Evolutionary conservation across 37 sponge, comb jelly and placozoan genomes (phyloP), one percentile per base, ranked within the genome.

Genomic region (Ephydatia muelleri): DNA sequence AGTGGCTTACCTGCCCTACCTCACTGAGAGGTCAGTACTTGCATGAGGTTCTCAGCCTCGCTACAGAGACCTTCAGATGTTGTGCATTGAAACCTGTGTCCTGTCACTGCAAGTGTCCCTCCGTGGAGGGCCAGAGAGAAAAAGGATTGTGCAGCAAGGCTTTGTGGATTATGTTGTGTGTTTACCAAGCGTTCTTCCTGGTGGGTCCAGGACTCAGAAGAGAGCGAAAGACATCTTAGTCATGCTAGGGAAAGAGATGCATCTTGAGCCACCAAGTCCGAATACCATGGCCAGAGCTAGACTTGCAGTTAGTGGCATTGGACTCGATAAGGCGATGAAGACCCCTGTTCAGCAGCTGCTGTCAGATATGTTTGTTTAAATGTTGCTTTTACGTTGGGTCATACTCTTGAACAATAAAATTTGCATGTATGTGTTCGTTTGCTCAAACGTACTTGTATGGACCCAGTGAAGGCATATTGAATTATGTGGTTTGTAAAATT

Each of bases 1-100:
- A 2, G 48, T 84, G 28, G 85, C 78, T 0, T 84, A 84, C 49
- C 32, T 69, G 16, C 85, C 85, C 3, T 48, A 77, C 77, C 3
- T 6, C 16, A 11, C 14, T 34, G 21, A 21, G 16, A 57, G 16
- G 16, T 57, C 19, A 1, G 57, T 57, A 14, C 19, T 16, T 14
- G 57, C 57, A 4, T 57, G 57, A 19, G 57, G 57, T 1, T 57
- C 57, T 57, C 19, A 57, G 9, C 57, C 57, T 57, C 6, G 16
- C 12, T 57, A 57, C 57, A 57, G 57, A 57, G 57, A 14, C 12
- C 57, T 57, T 57, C 57, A 57, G 16, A 57, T 57, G 57, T 19
- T 57, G 57, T 57, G 57, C 16, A 11, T 57, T 5, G 57, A 57
- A 21, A 57, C 19, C 1, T 16, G 19, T 14, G 19, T 57, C 1